Evolutionary conservation across 2,888 invertebrate species (phyloP).

Genomic region (Drosophila pseudotalamancana): DNA sequence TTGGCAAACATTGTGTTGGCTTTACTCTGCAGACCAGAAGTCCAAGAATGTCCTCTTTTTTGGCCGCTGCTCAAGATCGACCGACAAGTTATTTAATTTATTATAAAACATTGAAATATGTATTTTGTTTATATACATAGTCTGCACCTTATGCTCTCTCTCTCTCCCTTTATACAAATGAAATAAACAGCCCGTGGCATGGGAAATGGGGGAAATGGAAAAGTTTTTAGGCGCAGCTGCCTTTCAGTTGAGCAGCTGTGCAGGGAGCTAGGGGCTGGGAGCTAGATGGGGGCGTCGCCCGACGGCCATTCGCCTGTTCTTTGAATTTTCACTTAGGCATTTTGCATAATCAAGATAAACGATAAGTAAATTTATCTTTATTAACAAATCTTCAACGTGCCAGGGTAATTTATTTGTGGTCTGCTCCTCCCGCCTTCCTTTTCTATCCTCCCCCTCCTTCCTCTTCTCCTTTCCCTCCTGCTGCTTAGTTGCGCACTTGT

Average conservation of each 20-base stretch:
- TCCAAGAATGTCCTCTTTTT: conserved; percentile 41
- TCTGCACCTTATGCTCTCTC: conserved; percentile 31
- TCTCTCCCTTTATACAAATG: conserved; percentile 27
- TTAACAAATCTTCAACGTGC: conserved; percentile 77
- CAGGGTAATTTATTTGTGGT: conserved; percentile 72
- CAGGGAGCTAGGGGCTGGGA: too few relatives aligned
- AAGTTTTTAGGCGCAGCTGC: conserved; percentile 70
- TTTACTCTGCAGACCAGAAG: conserved; percentile 14
- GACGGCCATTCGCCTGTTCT: conserved; percentile 36
- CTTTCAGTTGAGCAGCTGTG: conserved; percentile 1
- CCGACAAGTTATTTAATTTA: conserved; percentile 73
- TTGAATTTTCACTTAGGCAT: conserved; percentile 77
- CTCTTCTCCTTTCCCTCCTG: not conserved
- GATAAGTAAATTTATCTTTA: conserved; percentile 78
- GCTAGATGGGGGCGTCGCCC: too few relatives aligned
- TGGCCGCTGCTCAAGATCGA: conserved; percentile 47
- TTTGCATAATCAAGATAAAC: conserved; percentile 77
- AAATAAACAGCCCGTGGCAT: conserved; percentile 37
- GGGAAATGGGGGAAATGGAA: conserved; percentile 60
- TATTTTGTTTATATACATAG: conserved; percentile 59
- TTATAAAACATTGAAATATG: conserved; percentile 74
- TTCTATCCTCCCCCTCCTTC: not conserved
- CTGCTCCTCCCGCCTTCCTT: conserved; percentile 3
- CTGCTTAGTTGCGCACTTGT: conserved; percentile 11
- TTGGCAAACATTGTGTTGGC: conserved; percentile 33